phyloP scores from a whole-genome alignment of 2,113 vertebrate species.

The Todiramphus chloris region DNA sequence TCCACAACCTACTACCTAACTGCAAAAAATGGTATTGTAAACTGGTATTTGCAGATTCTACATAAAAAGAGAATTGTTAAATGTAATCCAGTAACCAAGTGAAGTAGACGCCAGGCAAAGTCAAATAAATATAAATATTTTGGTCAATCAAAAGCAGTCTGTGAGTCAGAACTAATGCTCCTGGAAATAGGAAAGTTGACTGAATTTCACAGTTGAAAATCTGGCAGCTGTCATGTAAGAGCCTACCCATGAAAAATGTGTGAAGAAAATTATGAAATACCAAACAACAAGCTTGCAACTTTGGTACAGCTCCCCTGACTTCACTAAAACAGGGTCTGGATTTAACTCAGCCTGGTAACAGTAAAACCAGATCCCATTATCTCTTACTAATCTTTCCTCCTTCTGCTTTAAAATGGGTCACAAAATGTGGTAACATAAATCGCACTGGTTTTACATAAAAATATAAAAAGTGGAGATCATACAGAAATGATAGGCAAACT shows the following conservation, averaged over 20 bases:
- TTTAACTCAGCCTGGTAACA: background rate
- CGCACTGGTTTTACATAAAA: background rate
- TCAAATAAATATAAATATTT: background rate
- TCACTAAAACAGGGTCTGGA: background rate
- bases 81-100: background rate
- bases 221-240: background rate
- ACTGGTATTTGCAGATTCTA: background rate
- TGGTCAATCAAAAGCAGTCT: background rate
- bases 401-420: background rate
- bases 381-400: background rate
- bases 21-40: background rate
- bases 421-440: background rate
- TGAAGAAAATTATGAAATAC: background rate
- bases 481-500: background rate
- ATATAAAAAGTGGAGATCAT: background rate
- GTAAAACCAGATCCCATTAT: background rate
- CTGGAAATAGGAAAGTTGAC: background rate
- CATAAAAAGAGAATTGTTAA: background rate
- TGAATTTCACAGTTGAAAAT: background rate
- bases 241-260: background rate
- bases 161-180: background rate
- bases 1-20: background rate
- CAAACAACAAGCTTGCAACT: background rate
- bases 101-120: background rate
- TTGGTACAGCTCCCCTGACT: background rate